These are phyloP conservation scores for Alectura lathami DNA, from an alignment of 2,113 vertebrate species.

Conservation along the genomic window DNA sequence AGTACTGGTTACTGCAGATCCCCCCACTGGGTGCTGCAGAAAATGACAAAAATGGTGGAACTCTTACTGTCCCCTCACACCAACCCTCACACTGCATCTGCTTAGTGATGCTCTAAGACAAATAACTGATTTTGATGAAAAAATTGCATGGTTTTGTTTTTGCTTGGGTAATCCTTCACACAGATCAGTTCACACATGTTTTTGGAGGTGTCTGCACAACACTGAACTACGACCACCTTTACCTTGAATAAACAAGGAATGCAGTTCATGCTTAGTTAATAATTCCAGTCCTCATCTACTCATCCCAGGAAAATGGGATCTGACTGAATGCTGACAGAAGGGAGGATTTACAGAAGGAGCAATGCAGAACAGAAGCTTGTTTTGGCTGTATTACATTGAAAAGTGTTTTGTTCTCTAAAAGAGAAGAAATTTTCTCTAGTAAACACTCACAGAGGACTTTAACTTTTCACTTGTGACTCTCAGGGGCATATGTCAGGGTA, in stretches of 20 bases:
- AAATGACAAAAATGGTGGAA: neutral
- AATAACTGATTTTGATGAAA: fast-evolving
- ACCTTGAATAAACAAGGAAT: neutral
- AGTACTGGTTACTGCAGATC: neutral
- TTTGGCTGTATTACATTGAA: neutral
- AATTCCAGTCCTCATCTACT: neutral
- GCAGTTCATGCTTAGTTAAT: neutral
- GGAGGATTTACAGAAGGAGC: neutral
- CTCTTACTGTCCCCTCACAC: neutral
- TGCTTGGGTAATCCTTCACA: neutral
- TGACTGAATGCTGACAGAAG: neutral
- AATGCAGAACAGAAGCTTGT: neutral
- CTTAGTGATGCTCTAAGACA: fast-evolving
- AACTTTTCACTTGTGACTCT: neutral
- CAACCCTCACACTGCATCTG: neutral
- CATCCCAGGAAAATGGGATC: neutral
- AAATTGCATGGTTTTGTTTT: neutral
- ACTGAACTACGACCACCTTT: neutral
- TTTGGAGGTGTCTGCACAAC: too few species aligned
- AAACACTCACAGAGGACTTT: neutral
- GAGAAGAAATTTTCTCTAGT: neutral
- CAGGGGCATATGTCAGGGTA: neutral
- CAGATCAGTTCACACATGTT: neutral
- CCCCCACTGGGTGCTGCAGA: neutral
- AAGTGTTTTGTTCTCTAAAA: neutral